Percentiles rank a stretch among this genome's conserved stretches.
Evolutionary conservation across 2,113 vertebrate species (phyloP).

Genomic region (Corvus hawaiiensis): DNA sequence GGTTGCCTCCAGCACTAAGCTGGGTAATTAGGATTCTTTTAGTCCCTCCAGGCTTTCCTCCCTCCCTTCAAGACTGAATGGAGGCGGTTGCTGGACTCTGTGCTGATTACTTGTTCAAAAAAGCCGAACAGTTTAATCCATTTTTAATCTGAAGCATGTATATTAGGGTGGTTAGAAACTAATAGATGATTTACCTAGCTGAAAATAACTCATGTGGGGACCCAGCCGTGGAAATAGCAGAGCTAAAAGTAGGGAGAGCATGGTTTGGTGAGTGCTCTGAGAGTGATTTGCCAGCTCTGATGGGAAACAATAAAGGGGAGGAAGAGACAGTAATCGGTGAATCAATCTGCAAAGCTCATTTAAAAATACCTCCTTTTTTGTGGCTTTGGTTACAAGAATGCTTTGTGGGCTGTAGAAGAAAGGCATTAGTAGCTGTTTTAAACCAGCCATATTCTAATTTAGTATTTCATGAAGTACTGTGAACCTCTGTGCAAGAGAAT

Average conservation of each 20-base stretch:
- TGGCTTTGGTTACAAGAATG: constrained; percentile 61
- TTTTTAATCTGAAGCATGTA: neutral
- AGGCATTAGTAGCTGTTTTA: neutral
- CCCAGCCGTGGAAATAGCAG: neutral
- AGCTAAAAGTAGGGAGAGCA: neutral
- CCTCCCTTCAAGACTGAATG: neutral
- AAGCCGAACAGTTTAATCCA: neutral
- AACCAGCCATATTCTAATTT: neutral
- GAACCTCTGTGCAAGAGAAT: neutral
- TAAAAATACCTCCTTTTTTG: constrained; percentile 42
- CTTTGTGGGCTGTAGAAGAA: constrained; percentile 11
- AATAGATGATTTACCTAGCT: neutral
- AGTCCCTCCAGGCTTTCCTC: neutral
- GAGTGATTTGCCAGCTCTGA: neutral
- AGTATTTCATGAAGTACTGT: neutral
- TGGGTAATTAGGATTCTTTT: neutral
- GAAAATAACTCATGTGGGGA: neutral
- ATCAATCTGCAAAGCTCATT: neutral
- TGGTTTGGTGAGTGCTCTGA: neutral
- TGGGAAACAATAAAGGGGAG: constrained; percentile 24
- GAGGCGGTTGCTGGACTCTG: neutral
- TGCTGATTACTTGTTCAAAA: neutral
- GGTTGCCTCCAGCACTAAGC: neutral
- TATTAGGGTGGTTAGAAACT: neutral
- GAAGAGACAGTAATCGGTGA: constrained; percentile 14